Conservation (phyloP, 2,888 invertebrate species). For the Tortrix viridana region DNA sequence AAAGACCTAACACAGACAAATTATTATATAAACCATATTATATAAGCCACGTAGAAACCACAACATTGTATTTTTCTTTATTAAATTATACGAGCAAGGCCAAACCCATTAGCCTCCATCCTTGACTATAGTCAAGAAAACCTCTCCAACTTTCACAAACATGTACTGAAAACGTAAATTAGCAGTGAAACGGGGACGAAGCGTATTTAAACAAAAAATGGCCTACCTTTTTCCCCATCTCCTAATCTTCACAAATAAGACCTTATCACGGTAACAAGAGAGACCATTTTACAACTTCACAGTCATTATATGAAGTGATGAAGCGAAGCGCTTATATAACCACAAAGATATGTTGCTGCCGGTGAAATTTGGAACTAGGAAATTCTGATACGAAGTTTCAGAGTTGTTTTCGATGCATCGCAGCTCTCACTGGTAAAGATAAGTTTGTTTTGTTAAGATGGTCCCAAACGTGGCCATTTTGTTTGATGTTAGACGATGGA, state of each 20-base stretch:
- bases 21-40: too few species aligned
- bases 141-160: conserved; percentile 16
- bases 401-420: background rate
- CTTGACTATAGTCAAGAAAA: background rate
- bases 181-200: background rate
- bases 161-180: conserved; percentile 21
- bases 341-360: conserved; percentile 10
- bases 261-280: background rate
- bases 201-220: conserved; percentile 16
- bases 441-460: conserved; percentile 11
- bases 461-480: background rate
- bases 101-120: background rate
- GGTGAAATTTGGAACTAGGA: background rate
- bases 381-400: background rate
- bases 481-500: conserved; percentile 16
- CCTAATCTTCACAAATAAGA: conserved; percentile 7
- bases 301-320: background rate
- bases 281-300: background rate
- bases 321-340: conserved; percentile 5
- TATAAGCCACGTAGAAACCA: too few species aligned
- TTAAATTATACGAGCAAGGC: background rate
- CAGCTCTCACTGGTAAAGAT: background rate
- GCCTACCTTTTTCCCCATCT: background rate
- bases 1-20: too few species aligned
- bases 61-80: too few species aligned